phyloP scores from a whole-genome alignment of 1,140 invertebrate species.

The Belonocnema kinseyi region DNA sequence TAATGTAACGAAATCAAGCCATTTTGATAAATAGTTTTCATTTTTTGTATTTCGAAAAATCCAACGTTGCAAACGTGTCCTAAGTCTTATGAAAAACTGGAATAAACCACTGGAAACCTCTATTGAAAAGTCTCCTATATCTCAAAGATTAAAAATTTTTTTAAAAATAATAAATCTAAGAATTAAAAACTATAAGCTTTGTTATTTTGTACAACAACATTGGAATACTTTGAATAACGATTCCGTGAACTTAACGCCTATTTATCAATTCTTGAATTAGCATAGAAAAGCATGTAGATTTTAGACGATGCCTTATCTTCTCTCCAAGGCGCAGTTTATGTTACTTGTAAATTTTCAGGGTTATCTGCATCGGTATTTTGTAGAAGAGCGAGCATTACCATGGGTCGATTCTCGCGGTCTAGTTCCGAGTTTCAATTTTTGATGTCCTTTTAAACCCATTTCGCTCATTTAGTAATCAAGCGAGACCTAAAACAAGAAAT shows the following conservation, averaged over 20 bases:
- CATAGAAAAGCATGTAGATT: background rate
- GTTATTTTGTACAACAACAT: too few relatives aligned
- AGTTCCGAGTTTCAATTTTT: slow-evolving; percentile 1
- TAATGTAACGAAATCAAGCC: too few relatives aligned
- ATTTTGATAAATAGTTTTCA: too few relatives aligned
- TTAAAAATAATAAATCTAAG: too few relatives aligned
- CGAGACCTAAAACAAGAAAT: background rate
- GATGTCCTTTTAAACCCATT: background rate
- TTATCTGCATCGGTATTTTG: slow-evolving; percentile 13
- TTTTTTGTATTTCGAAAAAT: too few relatives aligned
- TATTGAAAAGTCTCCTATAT: too few relatives aligned
- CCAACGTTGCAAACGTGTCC: too few relatives aligned
- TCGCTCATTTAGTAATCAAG: background rate
- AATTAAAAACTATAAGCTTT: too few relatives aligned
- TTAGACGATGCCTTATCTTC: slow-evolving; percentile 5
- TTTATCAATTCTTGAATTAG: background rate
- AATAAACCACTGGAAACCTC: too few relatives aligned
- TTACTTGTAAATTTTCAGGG: background rate
- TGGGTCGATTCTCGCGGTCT: background rate
- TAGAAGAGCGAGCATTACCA: background rate
- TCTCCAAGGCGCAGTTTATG: background rate
- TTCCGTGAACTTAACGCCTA: background rate
- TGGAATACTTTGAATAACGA: too few relatives aligned
- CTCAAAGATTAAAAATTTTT: too few relatives aligned
- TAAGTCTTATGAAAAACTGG: too few relatives aligned